Evolutionary conservation across 2,797 vertebrate genomes (phyloP).

Genomic region (Acomys russatus): DNA sequence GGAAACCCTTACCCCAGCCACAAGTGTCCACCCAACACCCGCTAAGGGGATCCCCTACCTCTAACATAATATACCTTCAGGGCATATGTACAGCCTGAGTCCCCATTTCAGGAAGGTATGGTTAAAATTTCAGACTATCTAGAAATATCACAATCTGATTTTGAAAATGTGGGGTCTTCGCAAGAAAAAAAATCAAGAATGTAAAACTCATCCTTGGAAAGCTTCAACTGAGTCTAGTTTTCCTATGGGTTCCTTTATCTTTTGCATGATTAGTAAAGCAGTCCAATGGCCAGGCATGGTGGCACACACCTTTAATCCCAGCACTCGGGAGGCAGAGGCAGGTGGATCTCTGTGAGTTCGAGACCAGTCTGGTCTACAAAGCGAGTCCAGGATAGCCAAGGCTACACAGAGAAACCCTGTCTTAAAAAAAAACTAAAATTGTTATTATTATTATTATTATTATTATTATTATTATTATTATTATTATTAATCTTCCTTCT

Average conservation of each 20-base stretch:
- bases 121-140: not conserved
- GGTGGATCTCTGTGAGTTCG: too few species aligned
- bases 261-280: not conserved
- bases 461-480: too few species aligned
- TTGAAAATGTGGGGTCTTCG: not conserved
- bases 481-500: not conserved
- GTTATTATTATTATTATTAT: too few species aligned
- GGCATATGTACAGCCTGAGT: not conserved
- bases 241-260: not conserved
- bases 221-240: not conserved
- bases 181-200: not conserved
- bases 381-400: too few species aligned
- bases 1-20: not conserved
- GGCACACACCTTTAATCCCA: too few species aligned
- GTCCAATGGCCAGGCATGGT: too few species aligned
- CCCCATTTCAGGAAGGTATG: not conserved
- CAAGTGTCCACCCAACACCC: not conserved
- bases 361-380: too few species aligned
- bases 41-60: not conserved
- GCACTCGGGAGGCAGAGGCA: too few species aligned
- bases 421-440: too few species aligned
- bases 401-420: too few species aligned
- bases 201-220: not conserved
- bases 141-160: constrained; percentile 32
- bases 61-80: not conserved